A percentile compares a stretch with the other conserved stretches of the same genome.
phyloP scores from a whole-genome alignment of 2,797 vertebrate genomes.

The Coendou prehensilis region DNA sequence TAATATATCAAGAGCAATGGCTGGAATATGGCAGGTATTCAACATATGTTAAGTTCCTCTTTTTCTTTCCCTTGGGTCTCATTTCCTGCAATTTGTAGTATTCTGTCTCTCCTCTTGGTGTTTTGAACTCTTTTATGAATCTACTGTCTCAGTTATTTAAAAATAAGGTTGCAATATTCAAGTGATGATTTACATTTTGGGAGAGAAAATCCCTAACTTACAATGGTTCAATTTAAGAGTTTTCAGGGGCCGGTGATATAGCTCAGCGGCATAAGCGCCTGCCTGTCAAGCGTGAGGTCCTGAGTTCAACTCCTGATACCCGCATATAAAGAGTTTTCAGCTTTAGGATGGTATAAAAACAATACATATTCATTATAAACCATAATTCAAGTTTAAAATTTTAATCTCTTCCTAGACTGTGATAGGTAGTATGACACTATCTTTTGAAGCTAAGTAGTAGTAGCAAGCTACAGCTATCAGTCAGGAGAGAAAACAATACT shows the following conservation, averaged over 20 bases:
- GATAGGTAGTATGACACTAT: background rate
- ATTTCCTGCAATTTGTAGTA: background rate
- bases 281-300: no score
- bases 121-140: background rate
- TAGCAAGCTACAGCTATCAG: background rate
- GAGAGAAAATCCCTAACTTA: background rate
- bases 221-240: background rate
- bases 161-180: conserved; percentile 36
- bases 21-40: background rate
- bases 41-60: background rate
- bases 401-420: background rate
- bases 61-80: background rate
- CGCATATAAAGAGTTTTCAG: background rate
- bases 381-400: background rate
- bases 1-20: background rate
- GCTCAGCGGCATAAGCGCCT: no score
- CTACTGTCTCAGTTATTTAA: conserved; percentile 16
- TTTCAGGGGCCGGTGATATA: background rate
- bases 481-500: background rate
- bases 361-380: background rate
- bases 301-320: no score
- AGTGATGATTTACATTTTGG: conserved; percentile 39
- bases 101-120: background rate
- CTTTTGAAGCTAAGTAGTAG: background rate
- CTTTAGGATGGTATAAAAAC: background rate